Evolutionary conservation across 1,140 invertebrate species (phyloP), one percentile per base, ranked within the genome.

Genomic region (Drepana arcuata): DNA sequence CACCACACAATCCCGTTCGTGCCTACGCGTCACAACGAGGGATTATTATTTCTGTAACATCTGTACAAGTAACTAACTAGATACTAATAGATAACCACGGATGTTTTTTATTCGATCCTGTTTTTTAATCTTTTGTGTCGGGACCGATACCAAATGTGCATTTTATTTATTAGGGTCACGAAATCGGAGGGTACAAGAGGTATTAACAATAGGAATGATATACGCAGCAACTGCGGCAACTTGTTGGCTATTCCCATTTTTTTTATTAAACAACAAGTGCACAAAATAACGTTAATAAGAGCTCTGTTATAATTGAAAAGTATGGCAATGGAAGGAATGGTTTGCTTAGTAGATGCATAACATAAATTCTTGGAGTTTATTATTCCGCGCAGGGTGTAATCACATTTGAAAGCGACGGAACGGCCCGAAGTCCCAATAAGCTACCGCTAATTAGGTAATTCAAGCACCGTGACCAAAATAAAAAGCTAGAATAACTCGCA

Each of bases 51-150:
- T 71, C 45, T 55, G 56, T 75, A 81, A 75, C 77, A 81, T 81
- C 77, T 81, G 73, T 75, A 74, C 61, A 41, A 61, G 66, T 69
- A 78, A 75, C 64, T 74, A 81, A 81, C 73, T 79, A 77, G 77
- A 81, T 79, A 81, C 72, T 73, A 75, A 81, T 81, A 81, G 77
- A 77, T 77, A 77, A 79, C 73, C 74, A 64, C 73, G 68, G 73
- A 71, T 79, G 77, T 54, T 81, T 81, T 81, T 81, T 81, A 81
- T 80, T 61, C 48, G 49, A 43, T 39, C 42, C 52, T 53, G 58
- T 69, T 80, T 78, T 80, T 75, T 68, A 69, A 65, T 63, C 71
- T 71, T 64, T 78, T 78, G 71, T 77, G 41, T 64, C 42, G 49
- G 23, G 34, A 47, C 41, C 44, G 49, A 59, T 50, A 49, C 70